Conservation (phyloP, 1,140 invertebrate genomes). For the Hyphantria cunea region DNA sequence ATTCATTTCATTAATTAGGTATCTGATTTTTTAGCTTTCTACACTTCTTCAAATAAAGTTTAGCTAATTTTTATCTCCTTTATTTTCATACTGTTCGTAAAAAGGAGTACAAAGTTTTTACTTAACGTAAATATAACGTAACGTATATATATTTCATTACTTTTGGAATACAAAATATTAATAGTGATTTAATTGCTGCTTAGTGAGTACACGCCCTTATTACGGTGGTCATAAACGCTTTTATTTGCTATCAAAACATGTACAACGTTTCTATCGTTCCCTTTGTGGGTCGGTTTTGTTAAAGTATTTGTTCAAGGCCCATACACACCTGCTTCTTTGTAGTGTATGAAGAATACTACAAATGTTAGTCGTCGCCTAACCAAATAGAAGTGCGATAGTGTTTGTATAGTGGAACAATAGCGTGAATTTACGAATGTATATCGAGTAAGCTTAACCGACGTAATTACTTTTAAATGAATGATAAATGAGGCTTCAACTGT, state of each 20-base stretch:
- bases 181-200: too few relatives aligned
- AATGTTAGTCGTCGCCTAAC: conserved; percentile 41
- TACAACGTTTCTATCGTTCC: conserved; percentile 3
- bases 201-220: conserved; percentile 13
- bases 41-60: too few relatives aligned
- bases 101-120: too few relatives aligned
- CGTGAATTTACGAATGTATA: conserved; percentile 12
- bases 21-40: too few relatives aligned
- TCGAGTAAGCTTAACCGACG: conserved; percentile 3
- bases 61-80: too few relatives aligned
- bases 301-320: conserved; percentile 41
- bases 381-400: conserved; percentile 39
- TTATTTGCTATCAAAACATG: conserved; percentile 42
- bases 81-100: too few relatives aligned
- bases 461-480: conserved; percentile 13
- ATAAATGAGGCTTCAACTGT: not conserved
- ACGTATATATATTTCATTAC: too few relatives aligned
- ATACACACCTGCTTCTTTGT: conserved; percentile 42
- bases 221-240: conserved; percentile 29
- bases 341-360: conserved; percentile 42
- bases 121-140: too few relatives aligned
- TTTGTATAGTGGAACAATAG: conserved; percentile 29
- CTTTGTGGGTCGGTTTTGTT: conserved; percentile 25
- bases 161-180: too few relatives aligned
- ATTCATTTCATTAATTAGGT: too few relatives aligned